These are phyloP conservation scores for Donacobius atricapilla DNA, from an alignment of 2,113 vertebrate genomes.

Conservation along the genomic window DNA sequence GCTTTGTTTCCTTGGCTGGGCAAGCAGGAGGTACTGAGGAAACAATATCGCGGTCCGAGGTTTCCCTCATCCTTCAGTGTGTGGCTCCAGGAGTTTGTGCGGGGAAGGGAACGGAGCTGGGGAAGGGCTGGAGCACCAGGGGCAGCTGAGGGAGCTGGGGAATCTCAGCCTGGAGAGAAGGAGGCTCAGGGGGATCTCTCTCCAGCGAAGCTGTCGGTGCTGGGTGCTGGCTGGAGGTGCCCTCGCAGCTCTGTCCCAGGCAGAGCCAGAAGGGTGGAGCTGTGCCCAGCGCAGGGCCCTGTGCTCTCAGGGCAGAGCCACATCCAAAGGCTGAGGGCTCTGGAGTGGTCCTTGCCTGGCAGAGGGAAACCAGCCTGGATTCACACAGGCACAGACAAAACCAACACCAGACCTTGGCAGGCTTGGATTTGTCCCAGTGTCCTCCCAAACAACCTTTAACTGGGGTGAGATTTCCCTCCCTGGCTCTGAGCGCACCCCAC, in stretches of 20 bases:
- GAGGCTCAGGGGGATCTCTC: not conserved
- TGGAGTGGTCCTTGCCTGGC: not conserved
- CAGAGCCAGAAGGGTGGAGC: not conserved
- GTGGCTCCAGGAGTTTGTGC: rapidly evolving
- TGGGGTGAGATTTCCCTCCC: not conserved
- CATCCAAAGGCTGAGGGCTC: not conserved
- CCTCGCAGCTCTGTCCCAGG: not conserved
- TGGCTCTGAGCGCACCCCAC: rapidly evolving
- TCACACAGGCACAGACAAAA: not conserved
- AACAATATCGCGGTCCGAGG: rapidly evolving
- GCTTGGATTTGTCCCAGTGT: rapidly evolving
- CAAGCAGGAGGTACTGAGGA: not conserved
- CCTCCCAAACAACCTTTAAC: not conserved
- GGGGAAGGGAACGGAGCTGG: rapidly evolving
- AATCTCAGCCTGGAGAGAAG: not conserved
- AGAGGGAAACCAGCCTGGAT: not conserved
- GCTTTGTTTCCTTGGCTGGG: not conserved
- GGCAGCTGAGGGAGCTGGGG: not conserved
- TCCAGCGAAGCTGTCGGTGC: not conserved
- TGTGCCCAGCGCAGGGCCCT: not conserved
- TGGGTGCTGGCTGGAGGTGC: not conserved
- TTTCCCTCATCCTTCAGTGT: not conserved
- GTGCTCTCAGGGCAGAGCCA: not conserved
- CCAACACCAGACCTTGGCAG: not conserved
- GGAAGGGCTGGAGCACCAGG: not conserved